phyloP scores from a whole-genome alignment of 2,888 invertebrate species.

The Dioctria rufipes region DNA sequence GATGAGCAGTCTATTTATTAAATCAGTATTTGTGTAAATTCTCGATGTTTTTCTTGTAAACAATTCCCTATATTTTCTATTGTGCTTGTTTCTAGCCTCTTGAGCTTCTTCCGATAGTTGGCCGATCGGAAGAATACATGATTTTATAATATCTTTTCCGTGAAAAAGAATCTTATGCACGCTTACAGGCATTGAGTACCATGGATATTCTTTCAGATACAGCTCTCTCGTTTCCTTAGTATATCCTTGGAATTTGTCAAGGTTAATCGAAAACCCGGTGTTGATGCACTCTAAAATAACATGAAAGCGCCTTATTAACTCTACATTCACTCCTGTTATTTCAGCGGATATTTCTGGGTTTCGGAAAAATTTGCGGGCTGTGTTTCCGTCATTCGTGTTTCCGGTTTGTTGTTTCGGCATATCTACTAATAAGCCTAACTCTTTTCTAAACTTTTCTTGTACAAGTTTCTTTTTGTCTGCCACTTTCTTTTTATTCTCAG shows the following conservation, averaged over 20 bases:
- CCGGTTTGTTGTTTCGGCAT: constrained; percentile 34
- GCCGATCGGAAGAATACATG: constrained; percentile 48
- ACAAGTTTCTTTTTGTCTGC: constrained; percentile 25
- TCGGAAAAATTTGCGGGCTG: constrained; percentile 36
- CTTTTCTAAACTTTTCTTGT: constrained; percentile 29
- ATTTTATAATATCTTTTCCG: constrained; percentile 25
- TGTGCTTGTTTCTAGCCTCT: constrained; percentile 53
- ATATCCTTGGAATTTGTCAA: not conserved
- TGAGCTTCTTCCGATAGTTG: constrained; percentile 54
- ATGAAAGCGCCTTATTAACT: constrained; percentile 21
- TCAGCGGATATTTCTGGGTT: constrained; percentile 36
- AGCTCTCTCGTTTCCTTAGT: not conserved
- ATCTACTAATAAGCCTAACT: constrained; percentile 33
- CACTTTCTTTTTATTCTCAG: constrained; percentile 35
- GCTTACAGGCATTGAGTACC: constrained; percentile 8
- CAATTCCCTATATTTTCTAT: constrained; percentile 52
- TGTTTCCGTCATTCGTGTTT: no score
- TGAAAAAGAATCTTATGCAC: constrained; percentile 57
- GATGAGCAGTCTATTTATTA: not conserved
- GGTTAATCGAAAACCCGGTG: constrained; percentile 6
- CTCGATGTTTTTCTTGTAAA: not conserved
- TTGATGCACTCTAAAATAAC: constrained; percentile 15
- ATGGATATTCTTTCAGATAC: not conserved
- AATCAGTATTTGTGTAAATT: not conserved
- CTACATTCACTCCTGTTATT: constrained; percentile 44